Conservation (phyloP, 2,113 vertebrate species). For the Ophthalmolycus amberensis region DNA sequence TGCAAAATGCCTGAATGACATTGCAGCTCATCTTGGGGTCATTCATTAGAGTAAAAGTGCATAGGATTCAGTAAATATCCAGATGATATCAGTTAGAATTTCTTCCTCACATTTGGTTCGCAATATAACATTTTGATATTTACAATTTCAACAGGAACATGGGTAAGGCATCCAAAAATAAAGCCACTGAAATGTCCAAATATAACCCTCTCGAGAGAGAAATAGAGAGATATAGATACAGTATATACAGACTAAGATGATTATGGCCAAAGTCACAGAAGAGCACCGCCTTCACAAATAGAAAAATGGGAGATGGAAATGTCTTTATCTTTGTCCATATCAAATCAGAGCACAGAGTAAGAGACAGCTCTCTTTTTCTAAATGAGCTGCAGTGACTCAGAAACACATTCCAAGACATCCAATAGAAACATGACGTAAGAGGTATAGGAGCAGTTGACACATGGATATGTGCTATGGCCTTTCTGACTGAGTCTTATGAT, state of each 20-base stretch:
- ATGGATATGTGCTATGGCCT: background rate
- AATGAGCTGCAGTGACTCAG: conserved; percentile 9
- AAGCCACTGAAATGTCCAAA: conserved; percentile 23
- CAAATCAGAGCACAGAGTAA: background rate
- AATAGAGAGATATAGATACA: conserved; percentile 7
- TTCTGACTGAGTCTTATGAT: background rate
- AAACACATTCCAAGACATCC: conserved; percentile 24
- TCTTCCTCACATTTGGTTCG: background rate
- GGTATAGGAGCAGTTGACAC: background rate
- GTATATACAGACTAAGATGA: conserved; percentile 25
- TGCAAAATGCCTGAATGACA: background rate
- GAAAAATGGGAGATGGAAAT: background rate
- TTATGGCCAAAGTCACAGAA: conserved; percentile 30
- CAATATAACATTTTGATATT: conserved; percentile 40
- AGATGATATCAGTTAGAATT: background rate
- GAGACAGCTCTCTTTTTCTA: background rate
- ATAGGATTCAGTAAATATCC: conserved; percentile 33
- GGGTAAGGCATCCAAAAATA: conserved; percentile 27
- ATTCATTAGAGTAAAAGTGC: conserved; percentile 62
- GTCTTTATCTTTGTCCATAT: background rate
- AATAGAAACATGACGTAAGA: background rate
- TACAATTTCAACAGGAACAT: conserved; percentile 27
- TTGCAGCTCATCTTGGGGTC: background rate
- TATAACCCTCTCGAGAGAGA: background rate
- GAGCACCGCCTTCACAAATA: conserved; percentile 11